Percentiles rank a stretch among this genome's conserved stretches.
Conservation (phyloP, 1,140 invertebrate species). For the Lepidurus packardi region DNA sequence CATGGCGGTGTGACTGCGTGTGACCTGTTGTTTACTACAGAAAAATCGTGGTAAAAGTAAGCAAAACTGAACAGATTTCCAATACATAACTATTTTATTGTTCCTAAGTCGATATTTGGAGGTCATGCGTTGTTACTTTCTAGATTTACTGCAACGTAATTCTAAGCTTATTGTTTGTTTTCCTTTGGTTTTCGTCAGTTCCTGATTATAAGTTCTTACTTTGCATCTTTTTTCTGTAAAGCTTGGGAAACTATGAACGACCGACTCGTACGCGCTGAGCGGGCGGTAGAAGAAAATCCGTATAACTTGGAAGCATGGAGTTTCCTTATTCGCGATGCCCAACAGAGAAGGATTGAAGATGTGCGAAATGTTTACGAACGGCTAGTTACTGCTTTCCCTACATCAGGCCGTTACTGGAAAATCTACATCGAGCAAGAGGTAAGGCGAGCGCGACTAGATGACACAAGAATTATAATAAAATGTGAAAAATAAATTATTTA, state of each 20-base stretch:
- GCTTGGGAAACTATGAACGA: constrained; percentile 39
- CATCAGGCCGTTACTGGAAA: constrained; percentile 96
- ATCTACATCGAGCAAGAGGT: constrained; percentile 99
- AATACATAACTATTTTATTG: too few relatives aligned
- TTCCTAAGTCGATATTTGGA: too few relatives aligned
- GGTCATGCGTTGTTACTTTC: not conserved
- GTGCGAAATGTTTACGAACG: constrained; percentile 88
- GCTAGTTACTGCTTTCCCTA: constrained; percentile 87
- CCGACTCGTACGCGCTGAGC: constrained; percentile 48
- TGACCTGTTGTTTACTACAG: not conserved
- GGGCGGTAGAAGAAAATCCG: constrained; percentile 67
- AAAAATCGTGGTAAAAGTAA: not conserved
- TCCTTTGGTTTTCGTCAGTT: not conserved
- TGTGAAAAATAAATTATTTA: not conserved
- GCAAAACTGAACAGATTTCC: not conserved
- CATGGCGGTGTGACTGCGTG: constrained; percentile 11
- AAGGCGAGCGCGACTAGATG: constrained; percentile 36
- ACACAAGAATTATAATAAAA: not conserved
- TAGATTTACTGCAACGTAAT: not conserved
- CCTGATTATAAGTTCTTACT: not conserved
- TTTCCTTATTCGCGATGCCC: constrained; percentile 82
- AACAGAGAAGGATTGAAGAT: constrained; percentile 83
- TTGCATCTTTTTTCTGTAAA: not conserved
- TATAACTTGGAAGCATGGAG: constrained; percentile 97
- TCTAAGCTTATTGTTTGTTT: not conserved